Base-by-base conservation (phyloP, 1,140 invertebrate species). In the Doryteuthis pealeii region DNA sequence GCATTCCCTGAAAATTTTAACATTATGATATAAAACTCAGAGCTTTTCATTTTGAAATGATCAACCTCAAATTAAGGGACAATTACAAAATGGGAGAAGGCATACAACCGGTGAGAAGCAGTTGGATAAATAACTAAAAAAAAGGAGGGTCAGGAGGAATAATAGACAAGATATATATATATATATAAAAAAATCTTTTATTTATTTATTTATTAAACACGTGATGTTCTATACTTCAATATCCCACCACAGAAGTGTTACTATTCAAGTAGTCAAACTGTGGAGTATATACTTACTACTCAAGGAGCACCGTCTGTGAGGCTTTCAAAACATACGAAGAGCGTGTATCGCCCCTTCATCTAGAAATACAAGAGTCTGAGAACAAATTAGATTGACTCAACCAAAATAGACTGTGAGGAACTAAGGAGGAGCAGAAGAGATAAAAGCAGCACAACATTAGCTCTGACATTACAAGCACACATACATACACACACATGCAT, bases 341-440 rank as follows among this genome's bases (percentile, higher is more conserved):
- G 66, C 32, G 32, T 68, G 66, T 68, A 68, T 31, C 32, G 66
- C 66, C 66, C 32, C 66, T 68, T 68, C 70, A 71, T 71, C 70
- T 71, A 71, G 40, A 71, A 71, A 71, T 71, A 71, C 33, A 71
- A 71, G 70, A 71, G 70, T 71, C 70, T 71, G 40, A 71, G 30
- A 31, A 71, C 40, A 54, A 71, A 71, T 71, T 71, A 71, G 70
- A 54, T 54, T 49, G 70, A 40, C 49, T 49, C 40, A 70, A 62
- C 54, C 54, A 62, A 62, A n/a, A 62, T 62, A 28, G 54, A 62
- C 18, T 62, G 18, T 15, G 45, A 49, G 45, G 45, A 49, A 12
- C 12, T 49, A 15, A 49, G 54, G 18, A 22, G 54, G 54, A 62
- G 54, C 12, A 62, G 54, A 22, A 62, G 54, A 18, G 5, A 22